phyloP scores from a whole-genome alignment of 2,888 invertebrate species.

The Sinopyrophorus schimmeli region DNA sequence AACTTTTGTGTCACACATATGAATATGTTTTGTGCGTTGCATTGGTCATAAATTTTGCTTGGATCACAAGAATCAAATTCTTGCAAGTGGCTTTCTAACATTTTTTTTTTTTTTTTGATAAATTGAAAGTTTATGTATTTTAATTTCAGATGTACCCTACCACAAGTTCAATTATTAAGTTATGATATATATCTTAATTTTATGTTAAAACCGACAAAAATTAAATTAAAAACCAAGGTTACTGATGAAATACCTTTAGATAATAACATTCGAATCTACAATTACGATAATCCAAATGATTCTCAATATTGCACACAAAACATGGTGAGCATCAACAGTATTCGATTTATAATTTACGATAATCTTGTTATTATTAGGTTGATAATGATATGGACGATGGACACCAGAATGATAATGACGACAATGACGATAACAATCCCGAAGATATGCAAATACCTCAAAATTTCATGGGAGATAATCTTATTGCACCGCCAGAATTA shows the following conservation, averaged over 20 bases:
- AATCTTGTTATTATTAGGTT: not conserved
- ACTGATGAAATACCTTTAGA: conserved; percentile 46
- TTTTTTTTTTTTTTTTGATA: too few species aligned
- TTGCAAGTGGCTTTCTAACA: too few species aligned
- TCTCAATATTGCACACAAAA: conserved; percentile 56
- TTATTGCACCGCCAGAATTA: conserved; percentile 69
- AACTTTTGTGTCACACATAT: too few species aligned
- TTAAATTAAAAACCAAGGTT: not conserved
- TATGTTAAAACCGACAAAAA: conserved; percentile 11
- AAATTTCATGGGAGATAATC: conserved; percentile 58
- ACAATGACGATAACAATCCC: conserved; percentile 27
- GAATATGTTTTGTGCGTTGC: too few species aligned
- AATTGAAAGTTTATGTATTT: conserved; percentile 5
- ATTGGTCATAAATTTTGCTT: too few species aligned
- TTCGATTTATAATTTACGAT: not conserved
- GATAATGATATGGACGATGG: not conserved
- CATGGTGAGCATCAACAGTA: conserved; percentile 9
- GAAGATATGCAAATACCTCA: conserved; percentile 34
- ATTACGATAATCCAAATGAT: conserved; percentile 62
- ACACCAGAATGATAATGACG: conserved; percentile 5
- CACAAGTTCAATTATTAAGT: conserved; percentile 8
- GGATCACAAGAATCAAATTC: too few species aligned
- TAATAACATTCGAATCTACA: conserved; percentile 56
- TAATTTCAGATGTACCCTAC: conserved; percentile 29
- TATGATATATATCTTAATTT: conserved; percentile 8